Base-by-base conservation (phyloP, 2,888 invertebrate genomes). In the Eutolmus rufibarbis region DNA sequence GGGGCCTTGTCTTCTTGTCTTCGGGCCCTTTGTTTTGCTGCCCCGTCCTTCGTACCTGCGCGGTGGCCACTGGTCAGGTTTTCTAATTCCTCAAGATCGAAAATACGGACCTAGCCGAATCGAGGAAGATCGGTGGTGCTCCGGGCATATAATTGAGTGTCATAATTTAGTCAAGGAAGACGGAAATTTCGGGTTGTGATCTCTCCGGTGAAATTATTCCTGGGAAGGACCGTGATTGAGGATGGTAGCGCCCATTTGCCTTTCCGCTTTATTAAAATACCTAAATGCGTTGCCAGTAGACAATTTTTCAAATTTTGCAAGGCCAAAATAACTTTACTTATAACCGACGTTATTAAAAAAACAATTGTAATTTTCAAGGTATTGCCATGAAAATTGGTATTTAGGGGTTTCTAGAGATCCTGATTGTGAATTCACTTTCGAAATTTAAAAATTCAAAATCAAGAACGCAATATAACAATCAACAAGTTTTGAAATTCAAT, bases 121-220 rank as follows among this genome's bases (percentile, higher is more conserved):
- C 37, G 40, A 19, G 77, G 74, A 86, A 51, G 56, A 86, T n/a
- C 74, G 7, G 51, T 19, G 86, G 28, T 78, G 86, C 78, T 56
- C 77, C 34, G 37, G 34, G 78, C 57, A 78, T 86, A 78, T 86
- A 78, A 86, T 86, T 86, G 86, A 78, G 78, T 86, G 86, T 86
- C 86, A 78, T 86, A 86, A 86, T 86, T 86, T 86, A 86, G 86
- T 77, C 77, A 77, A 77, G 77, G 77, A 77, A 86, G 86, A 77
- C 77, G 77, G 77, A 86, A 51, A 77, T 86, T 86, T 86, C 78
- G 28, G 85, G 85, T 74, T 85, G 40, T 74, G 85, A 74, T 85
- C 74, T 23, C 46, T 74, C 40, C 46, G 74, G 43, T 46, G 46
- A 85, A 85, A 74, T 85, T 85, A 85, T 85, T 85, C 85, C 85